Evolutionary conservation across 2,113 vertebrate genomes (phyloP).

Genomic region (Chloroceryle aenea): DNA sequence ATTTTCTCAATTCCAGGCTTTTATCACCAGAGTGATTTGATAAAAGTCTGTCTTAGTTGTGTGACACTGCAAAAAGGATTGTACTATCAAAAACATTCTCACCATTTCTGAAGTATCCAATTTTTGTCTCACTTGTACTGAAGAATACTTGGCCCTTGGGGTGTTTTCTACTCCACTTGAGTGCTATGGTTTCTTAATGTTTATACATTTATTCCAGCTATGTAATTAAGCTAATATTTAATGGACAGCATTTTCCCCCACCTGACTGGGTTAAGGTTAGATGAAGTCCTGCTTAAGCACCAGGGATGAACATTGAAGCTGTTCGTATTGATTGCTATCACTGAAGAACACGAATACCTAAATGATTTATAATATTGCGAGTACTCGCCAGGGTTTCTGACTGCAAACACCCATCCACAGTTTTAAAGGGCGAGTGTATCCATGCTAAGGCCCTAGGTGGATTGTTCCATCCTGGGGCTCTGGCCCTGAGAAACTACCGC

Average conservation of each 20-base stretch:
- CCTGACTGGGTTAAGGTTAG: slow-evolving; percentile 22
- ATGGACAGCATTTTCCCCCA: slow-evolving; percentile 29
- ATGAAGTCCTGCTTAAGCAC: slow-evolving; percentile 16
- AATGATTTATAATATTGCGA: slow-evolving; percentile 44
- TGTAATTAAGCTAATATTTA: slow-evolving; percentile 75
- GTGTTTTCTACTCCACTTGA: slow-evolving; percentile 63
- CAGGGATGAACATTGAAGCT: slow-evolving; percentile 61
- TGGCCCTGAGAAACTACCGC: background rate
- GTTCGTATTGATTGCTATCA: slow-evolving; percentile 52
- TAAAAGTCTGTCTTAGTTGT: slow-evolving; percentile 74
- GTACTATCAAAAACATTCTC: slow-evolving; percentile 78
- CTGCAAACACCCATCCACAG: background rate
- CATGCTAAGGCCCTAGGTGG: accelerated
- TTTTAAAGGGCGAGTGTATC: background rate
- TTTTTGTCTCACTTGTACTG: slow-evolving; percentile 74
- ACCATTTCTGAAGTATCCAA: slow-evolving; percentile 70
- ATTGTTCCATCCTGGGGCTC: background rate
- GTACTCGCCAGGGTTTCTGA: background rate
- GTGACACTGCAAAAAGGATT: slow-evolving; percentile 83
- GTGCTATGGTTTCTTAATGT: slow-evolving; percentile 68
- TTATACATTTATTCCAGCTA: slow-evolving; percentile 73
- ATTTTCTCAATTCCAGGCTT: slow-evolving; percentile 71
- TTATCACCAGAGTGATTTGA: slow-evolving; percentile 77
- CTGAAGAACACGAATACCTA: slow-evolving; percentile 43
- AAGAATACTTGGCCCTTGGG: slow-evolving; percentile 63